Evolutionary conservation across 2,797 vertebrate genomes (phyloP), one percentile per base, ranked within the genome.

Genomic region (Tapera naevia): DNA sequence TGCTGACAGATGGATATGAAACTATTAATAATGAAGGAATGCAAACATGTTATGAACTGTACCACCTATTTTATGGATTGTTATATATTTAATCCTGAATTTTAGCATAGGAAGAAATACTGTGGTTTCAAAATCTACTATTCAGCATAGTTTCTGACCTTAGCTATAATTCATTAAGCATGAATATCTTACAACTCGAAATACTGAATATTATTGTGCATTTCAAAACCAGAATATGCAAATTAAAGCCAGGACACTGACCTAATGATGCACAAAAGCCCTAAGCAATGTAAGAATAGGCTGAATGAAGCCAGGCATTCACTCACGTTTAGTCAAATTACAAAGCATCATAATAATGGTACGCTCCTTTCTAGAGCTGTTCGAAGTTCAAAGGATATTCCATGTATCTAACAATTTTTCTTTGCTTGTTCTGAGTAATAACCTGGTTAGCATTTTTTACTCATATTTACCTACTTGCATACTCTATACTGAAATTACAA

Each of bases 21-120:
- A 71, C 57, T 73, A 90, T 73, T 93, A 94, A 94, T 81, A 89
- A 94, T 85, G 70, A 94, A 96, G 71, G 78, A 95, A 96, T n/a
- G 3, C 71, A 91, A 95, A 88, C 80, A 66, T 70, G 69, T 93
- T 92, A 95, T 23, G 71, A 92, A 81, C 53, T n/a, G 6, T 64
- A 69, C 27, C 82, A 69, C 69, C 60, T 90, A 71, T 81, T 96
- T 94, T 82, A 87, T 69, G 53, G 82, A 71, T 83, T 61, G 67
- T 74, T 88, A 89, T 75, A 88, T 41, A 57, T 69, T 81, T 73
- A 51, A 80, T 76, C 91, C 50, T 66, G 62, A 74, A 89, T 88
- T 95, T 80, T 61, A 91, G 60, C 35, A 85, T 27, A 80, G 80
- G 62, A 82, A 73, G 25, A 86, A 95, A 89, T 83, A 84, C 12